Percentiles rank a stretch among this genome's conserved stretches.
phyloP scores from a whole-genome alignment of 2,797 vertebrate genomes.

The Sitta carolinensis region DNA sequence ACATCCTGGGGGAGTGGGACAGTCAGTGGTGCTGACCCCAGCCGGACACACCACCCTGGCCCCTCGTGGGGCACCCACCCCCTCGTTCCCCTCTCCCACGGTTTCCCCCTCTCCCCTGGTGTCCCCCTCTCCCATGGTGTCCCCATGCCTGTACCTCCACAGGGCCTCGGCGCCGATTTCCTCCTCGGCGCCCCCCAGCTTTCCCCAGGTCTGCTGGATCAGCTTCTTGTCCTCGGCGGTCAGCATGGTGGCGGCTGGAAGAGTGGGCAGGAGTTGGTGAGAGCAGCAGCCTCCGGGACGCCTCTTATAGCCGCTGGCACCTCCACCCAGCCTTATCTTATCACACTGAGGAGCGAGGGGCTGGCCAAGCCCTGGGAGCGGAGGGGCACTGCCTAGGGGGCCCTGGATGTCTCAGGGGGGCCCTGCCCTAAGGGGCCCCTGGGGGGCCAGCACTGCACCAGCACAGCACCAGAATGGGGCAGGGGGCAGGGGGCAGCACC shows the following conservation, averaged over 20 bases:
- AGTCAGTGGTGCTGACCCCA: not conserved
- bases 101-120: no score
- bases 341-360: not conserved
- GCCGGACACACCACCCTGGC: rapidly evolving
- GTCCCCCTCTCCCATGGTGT: rapidly evolving
- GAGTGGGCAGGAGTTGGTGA: not conserved
- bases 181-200: not conserved
- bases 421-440: not conserved
- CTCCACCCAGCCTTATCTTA: constrained; percentile 25
- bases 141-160: constrained; percentile 64
- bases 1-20: constrained; percentile 71
- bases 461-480: not conserved
- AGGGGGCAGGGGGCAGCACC: not conserved
- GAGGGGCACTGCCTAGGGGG: not conserved
- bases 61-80: not conserved
- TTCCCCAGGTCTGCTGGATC: not conserved
- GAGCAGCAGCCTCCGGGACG: rapidly evolving
- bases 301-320: constrained; percentile 16
- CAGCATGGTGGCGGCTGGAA: constrained; percentile 39
- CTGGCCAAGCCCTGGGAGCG: not conserved
- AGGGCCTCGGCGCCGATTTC: constrained; percentile 72
- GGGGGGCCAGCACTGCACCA: not conserved
- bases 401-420: not conserved
- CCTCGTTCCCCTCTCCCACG: rapidly evolving
- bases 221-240: constrained; percentile 8